phyloP scores from a whole-genome alignment of 2,888 invertebrate species.

The Pocota personata region DNA sequence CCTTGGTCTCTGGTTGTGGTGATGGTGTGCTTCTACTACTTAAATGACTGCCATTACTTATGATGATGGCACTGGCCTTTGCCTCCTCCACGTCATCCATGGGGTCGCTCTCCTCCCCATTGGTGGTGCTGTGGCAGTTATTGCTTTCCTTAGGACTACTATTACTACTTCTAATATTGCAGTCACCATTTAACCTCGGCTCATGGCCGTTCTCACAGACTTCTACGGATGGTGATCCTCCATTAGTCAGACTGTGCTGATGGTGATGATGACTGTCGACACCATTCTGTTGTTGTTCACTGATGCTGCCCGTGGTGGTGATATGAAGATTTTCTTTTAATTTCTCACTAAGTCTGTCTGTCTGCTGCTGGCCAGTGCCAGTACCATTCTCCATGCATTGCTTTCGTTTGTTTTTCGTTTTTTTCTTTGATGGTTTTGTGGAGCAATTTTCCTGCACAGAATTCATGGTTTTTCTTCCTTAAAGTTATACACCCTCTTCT shows the following conservation, averaged over 20 bases:
- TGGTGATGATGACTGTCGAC: conserved; percentile 32
- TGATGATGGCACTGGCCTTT: conserved; percentile 9
- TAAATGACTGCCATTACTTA: conserved; percentile 54
- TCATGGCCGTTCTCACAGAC: conserved; percentile 62
- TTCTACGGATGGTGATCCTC: conserved; percentile 1
- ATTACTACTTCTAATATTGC: conserved; percentile 72
- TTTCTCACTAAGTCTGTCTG: conserved; percentile 52
- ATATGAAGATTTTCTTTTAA: conserved; percentile 64
- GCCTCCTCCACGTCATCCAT: not conserved
- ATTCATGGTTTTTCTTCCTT: conserved; percentile 53
- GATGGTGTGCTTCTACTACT: conserved; percentile 64
- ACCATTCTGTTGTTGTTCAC: conserved; percentile 56
- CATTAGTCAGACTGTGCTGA: conserved; percentile 46
- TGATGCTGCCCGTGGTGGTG: conserved; percentile 23
- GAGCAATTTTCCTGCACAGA: conserved; percentile 63
- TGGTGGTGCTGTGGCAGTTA: conserved; percentile 72
- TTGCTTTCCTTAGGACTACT: conserved; percentile 75
- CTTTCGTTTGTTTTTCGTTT: conserved; percentile 72
- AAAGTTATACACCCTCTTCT: conserved; percentile 2
- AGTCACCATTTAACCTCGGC: conserved; percentile 66
- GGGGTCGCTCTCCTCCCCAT: not conserved
- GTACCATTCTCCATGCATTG: conserved; percentile 60
- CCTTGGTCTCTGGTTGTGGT: conserved; percentile 37
- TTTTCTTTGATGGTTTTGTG: conserved; percentile 66
- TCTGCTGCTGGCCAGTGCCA: conserved; percentile 29